phyloP scores from a whole-genome alignment of 2,888 invertebrate genomes.

The Unio delphinus region DNA sequence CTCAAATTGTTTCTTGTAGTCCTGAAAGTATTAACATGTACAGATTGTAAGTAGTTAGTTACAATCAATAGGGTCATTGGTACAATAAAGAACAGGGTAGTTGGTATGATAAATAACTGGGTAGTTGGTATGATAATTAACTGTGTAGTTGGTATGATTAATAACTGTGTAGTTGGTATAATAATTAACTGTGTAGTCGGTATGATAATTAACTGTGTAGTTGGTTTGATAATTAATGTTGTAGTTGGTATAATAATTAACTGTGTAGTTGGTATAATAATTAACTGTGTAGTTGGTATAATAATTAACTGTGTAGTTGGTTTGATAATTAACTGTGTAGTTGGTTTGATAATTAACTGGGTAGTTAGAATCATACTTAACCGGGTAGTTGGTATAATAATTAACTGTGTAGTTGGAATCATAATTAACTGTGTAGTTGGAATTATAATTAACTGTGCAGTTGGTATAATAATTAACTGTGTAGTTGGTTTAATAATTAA shows the following conservation, averaged over 20 bases:
- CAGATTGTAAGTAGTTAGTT: not conserved
- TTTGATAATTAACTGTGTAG: not conserved
- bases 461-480: not conserved
- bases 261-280: too few species aligned
- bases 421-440: not conserved
- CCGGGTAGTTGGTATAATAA: too few species aligned
- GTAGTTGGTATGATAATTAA: not conserved
- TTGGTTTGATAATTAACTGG: too few species aligned
- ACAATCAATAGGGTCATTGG: not conserved
- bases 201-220: not conserved
- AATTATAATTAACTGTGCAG: too few species aligned
- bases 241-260: not conserved
- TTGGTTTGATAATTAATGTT: not conserved
- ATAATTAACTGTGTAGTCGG: not conserved
- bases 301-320: not conserved
- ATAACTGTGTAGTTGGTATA: too few species aligned
- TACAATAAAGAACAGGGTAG: not conserved
- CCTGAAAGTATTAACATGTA: conserved; percentile 38
- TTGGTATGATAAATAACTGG: not conserved
- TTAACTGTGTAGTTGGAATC: too few species aligned
- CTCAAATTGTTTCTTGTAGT: conserved; percentile 62
- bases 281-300: not conserved
- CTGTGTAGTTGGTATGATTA: not conserved
- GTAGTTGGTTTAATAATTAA: not conserved
- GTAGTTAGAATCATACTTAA: too few species aligned